Evolutionary conservation across 2,888 invertebrate species (phyloP).

Genomic region (Drosophila eohydei): DNA sequence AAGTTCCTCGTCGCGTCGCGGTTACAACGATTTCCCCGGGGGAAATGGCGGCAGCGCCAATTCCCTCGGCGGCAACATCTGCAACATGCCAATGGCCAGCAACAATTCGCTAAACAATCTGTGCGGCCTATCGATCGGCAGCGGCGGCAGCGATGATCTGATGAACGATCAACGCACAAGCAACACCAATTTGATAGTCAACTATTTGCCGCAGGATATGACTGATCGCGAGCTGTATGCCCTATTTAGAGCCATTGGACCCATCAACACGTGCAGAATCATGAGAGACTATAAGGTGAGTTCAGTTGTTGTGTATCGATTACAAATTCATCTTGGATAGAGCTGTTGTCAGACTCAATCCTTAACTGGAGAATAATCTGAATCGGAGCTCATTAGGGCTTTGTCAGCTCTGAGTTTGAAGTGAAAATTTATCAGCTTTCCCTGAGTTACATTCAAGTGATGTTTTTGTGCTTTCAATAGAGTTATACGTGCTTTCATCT

Average conservation of each 20-base stretch:
- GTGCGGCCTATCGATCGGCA: slow-evolving; percentile 72
- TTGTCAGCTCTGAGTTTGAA: no score
- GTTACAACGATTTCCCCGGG: slow-evolving; percentile 83
- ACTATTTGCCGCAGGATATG: slow-evolving; percentile 97
- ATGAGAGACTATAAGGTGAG: slow-evolving; percentile 94
- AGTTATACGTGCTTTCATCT: no score
- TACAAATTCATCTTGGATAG: background rate
- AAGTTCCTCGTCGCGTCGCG: slow-evolving; percentile 84
- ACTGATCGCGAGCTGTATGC: slow-evolving; percentile 95
- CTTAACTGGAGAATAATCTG: background rate
- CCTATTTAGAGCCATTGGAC: slow-evolving; percentile 95
- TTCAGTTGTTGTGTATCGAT: background rate
- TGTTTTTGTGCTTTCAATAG: no score
- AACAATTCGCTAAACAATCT: slow-evolving; percentile 75
- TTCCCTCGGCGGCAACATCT: slow-evolving; percentile 64
- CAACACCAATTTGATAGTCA: slow-evolving; percentile 95
- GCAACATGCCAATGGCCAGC: slow-evolving; percentile 79
- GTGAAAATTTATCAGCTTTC: no score
- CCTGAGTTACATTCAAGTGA: no score
- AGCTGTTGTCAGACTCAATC: background rate
- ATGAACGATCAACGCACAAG: slow-evolving; percentile 65
- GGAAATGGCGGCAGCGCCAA: slow-evolving; percentile 75
- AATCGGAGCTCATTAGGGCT: background rate
- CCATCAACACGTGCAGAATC: slow-evolving; percentile 95
- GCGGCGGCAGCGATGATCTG: slow-evolving; percentile 76